Evolutionary conservation across 2,113 vertebrate species (phyloP), one percentile per base, ranked within the genome.

Genomic region (Setophaga petechia): DNA sequence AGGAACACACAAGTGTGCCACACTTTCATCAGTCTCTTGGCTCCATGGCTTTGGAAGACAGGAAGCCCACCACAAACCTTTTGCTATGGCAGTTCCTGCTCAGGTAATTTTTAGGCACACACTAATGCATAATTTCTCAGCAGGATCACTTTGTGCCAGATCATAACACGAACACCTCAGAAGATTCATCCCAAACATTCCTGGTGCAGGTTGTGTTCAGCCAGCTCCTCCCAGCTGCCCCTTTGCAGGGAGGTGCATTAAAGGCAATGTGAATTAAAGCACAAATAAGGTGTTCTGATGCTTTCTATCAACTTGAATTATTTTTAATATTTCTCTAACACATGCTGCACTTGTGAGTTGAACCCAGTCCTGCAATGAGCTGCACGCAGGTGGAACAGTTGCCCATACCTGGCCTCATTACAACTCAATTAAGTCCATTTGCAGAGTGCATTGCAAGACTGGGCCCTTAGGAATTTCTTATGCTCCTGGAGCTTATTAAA

Each of bases 381-480:
- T 74, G 51, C 47, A 47, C n/a, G 1, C 8, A 58, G 72, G 43
- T 52, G 33, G 55, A 87, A 83, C 44, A 51, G 68, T 67, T 96
- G 82, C 41, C 94, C 71, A 35, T 71, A 93, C 79, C 63, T 39
- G 80, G 58, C 59, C 59, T 93, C 87, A 72, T 90, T 90, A 92
- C 79, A 86, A 92, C 44, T 90, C 79, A 94, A 57, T 94, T 90
- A 94, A 93, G 57, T 57, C 55, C 87, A 92, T 67, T 88, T 84
- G 47, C 90, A 84, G 24, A 92, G 65, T 44, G 44, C 55, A 78
- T 16, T 59, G 82, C 82, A 84, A 78, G 72, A 88, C 47, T 24
- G 43, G n/a, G 47, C 74, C 67, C 93, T 47, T 9, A 77, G 90
- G 90, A 94, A 81, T 81, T 77, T n/a, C 15, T 35, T 75, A 19